Evolutionary conservation across 2,113 vertebrate genomes (phyloP).

Genomic region (Oreotrochilus melanogaster): DNA sequence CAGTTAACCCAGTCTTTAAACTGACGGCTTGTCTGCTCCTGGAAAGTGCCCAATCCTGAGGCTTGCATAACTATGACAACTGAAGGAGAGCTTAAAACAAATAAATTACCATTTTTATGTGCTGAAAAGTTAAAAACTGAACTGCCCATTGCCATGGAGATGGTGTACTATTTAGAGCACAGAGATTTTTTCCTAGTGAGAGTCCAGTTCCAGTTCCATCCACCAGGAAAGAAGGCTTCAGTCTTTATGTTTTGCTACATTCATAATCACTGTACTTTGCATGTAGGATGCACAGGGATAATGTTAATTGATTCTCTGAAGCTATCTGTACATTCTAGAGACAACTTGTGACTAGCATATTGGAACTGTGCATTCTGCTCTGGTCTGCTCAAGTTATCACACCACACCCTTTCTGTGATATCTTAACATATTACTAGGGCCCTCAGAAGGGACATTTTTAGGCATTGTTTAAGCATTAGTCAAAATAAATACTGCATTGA

Average conservation of each 20-base stretch:
- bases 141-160: conserved; percentile 69
- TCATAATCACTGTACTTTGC: background rate
- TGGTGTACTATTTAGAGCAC: conserved; percentile 55
- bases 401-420: background rate
- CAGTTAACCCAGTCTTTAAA: conserved; percentile 57
- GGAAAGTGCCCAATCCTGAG: background rate
- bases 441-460: background rate
- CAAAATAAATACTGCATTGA: background rate
- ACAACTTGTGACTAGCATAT: background rate
- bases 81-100: conserved; percentile 42
- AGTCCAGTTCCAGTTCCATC: conserved; percentile 40
- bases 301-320: background rate
- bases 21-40: background rate
- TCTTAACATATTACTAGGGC: background rate
- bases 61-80: conserved; percentile 17
- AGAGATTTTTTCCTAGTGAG: conserved; percentile 34
- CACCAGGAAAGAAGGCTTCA: background rate
- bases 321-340: background rate
- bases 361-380: background rate
- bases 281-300: background rate
- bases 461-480: background rate
- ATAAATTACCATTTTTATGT: conserved; percentile 60
- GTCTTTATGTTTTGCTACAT: background rate
- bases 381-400: background rate
- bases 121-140: conserved; percentile 62